phyloP scores from a whole-genome alignment of 2,797 vertebrate genomes.

The Enteromius anoplus region DNA sequence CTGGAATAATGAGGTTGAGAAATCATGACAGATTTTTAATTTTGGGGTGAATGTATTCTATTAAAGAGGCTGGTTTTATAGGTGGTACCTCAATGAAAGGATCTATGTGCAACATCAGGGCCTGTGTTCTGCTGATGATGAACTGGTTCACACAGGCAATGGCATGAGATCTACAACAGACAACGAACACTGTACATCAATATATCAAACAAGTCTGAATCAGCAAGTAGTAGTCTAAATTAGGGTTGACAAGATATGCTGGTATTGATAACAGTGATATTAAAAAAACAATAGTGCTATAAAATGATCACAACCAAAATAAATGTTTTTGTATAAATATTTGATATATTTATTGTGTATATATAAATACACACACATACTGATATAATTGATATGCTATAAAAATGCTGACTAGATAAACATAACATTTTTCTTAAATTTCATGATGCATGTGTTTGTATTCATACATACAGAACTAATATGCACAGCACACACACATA shows the following conservation, averaged over 20 bases:
- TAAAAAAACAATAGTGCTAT: not conserved
- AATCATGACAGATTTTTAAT: not conserved
- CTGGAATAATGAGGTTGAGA: not conserved
- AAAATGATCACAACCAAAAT: no score
- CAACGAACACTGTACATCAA: conserved; percentile 29
- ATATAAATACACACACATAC: no score
- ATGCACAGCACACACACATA: no score
- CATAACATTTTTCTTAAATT: no score
- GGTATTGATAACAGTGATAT: not conserved
- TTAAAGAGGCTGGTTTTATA: no score
- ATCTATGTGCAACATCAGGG: conserved; percentile 97
- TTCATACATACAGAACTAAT: no score
- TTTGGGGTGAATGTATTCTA: not conserved
- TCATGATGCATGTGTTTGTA: no score
- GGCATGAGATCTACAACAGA: conserved; percentile 89
- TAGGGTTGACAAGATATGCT: not conserved
- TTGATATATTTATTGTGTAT: no score
- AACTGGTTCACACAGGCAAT: conserved; percentile 98
- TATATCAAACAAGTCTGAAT: not conserved
- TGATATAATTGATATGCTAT: no score
- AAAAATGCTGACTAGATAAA: no score
- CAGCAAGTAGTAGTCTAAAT: not conserved
- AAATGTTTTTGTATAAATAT: no score
- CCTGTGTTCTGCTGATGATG: conserved; percentile 97
- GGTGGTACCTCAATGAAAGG: conserved; percentile 92